Conservation (phyloP, 1,140 invertebrate genomes). For the Lordiphosa clarofinis region DNA sequence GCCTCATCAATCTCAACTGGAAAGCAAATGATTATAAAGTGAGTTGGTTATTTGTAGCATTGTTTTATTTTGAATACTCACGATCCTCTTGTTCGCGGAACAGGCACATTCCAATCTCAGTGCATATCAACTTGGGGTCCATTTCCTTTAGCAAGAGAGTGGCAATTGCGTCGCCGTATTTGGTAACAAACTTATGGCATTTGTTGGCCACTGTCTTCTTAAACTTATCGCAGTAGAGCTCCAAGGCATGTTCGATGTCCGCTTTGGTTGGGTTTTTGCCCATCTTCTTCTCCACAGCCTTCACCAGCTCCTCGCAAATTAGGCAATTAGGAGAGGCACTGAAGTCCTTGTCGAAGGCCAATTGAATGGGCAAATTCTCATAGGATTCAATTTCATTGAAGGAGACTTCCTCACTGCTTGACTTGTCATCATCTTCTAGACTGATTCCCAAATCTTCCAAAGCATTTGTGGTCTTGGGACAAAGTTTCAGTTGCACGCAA, state of each 20-base stretch:
- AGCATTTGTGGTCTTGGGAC: slow-evolving; percentile 80
- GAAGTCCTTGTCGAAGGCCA: slow-evolving; percentile 67
- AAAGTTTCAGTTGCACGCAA: slow-evolving; percentile 88
- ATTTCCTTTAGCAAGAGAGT: slow-evolving; percentile 63
- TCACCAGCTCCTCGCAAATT: slow-evolving; percentile 68
- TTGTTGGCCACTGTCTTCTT: slow-evolving; percentile 55
- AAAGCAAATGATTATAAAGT: background rate
- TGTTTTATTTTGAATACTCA: slow-evolving; percentile 38
- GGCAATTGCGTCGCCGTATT: slow-evolving; percentile 68
- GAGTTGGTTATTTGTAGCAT: background rate
- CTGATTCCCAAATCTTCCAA: slow-evolving; percentile 57
- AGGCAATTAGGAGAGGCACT: slow-evolving; percentile 57
- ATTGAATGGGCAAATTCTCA: slow-evolving; percentile 43
- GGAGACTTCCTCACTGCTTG: slow-evolving; percentile 48
- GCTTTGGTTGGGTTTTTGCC: slow-evolving; percentile 51
- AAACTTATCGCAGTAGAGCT: slow-evolving; percentile 58
- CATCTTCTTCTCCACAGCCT: slow-evolving; percentile 60
- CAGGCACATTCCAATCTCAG: slow-evolving; percentile 62
- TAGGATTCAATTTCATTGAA: slow-evolving; percentile 51
- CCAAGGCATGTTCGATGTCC: slow-evolving; percentile 60
- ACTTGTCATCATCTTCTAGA: slow-evolving; percentile 38
- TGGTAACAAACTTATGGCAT: slow-evolving; percentile 67
- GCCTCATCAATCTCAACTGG: slow-evolving; percentile 72
- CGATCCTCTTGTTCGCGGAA: slow-evolving; percentile 60
- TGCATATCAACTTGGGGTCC: slow-evolving; percentile 75